Conservation (phyloP, 2,888 invertebrate genomes). For the Macrophya alboannulata region DNA sequence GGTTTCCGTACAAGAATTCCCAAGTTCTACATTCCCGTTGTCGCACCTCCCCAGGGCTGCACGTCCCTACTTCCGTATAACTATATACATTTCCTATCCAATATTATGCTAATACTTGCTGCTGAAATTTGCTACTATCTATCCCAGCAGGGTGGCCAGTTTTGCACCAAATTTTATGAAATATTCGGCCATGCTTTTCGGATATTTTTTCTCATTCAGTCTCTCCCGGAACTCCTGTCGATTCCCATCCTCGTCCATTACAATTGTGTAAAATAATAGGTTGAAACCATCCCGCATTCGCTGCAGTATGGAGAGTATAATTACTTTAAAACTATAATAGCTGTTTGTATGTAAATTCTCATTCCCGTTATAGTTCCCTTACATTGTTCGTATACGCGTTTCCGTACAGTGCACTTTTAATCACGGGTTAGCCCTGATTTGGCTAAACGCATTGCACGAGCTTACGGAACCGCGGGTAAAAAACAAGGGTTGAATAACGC, state of each 20-base stretch:
- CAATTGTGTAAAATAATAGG: background rate
- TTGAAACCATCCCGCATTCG: background rate
- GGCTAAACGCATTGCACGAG: slow-evolving; percentile 66
- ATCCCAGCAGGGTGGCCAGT: slow-evolving; percentile 17
- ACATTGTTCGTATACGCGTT: slow-evolving; percentile 2
- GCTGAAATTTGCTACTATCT: slow-evolving; percentile 50
- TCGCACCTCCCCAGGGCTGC: slow-evolving; percentile 1
- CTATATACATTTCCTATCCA: slow-evolving; percentile 72
- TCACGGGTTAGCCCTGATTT: slow-evolving; percentile 71
- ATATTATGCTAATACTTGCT: slow-evolving; percentile 74
- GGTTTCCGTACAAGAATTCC: slow-evolving; percentile 59
- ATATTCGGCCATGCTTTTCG: background rate
- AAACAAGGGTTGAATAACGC: slow-evolving; percentile 71
- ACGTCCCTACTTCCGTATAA: slow-evolving; percentile 59
- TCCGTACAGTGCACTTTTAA: slow-evolving; percentile 70
- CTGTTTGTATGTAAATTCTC: background rate
- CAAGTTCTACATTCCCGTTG: slow-evolving; percentile 49
- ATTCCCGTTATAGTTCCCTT: background rate
- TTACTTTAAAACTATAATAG: background rate
- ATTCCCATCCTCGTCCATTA: background rate
- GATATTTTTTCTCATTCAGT: background rate
- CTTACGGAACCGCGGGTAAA: slow-evolving; percentile 61
- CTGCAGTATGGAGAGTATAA: background rate
- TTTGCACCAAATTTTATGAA: slow-evolving; percentile 37
- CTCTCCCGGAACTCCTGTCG: background rate